Conservation (phyloP, 2,797 vertebrate genomes). For the Labeo calbasu region DNA sequence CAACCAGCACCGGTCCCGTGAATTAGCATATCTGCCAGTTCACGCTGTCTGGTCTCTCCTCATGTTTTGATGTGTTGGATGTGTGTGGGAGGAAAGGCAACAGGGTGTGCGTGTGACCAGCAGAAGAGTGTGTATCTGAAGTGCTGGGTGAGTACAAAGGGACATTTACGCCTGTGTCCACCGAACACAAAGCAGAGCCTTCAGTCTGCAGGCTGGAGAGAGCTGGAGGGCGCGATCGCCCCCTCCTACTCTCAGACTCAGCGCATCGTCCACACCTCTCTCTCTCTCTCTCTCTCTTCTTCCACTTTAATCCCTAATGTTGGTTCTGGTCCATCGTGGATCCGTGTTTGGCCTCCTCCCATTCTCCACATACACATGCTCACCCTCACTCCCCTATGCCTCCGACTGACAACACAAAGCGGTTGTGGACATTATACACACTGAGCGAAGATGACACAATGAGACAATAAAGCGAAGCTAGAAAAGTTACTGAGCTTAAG, state of each 20-base stretch:
- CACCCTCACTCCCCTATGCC: not conserved
- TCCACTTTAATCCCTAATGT: slow-evolving; percentile 51
- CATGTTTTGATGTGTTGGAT: slow-evolving; percentile 35
- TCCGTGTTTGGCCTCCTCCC: slow-evolving; percentile 17
- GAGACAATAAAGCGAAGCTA: not conserved
- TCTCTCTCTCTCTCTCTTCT: slow-evolving; percentile 22
- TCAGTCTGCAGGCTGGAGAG: slow-evolving; percentile 54
- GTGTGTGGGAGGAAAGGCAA: slow-evolving; percentile 18
- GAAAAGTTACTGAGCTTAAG: not conserved
- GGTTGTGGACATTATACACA: slow-evolving; percentile 9
- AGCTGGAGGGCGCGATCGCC: slow-evolving; percentile 48
- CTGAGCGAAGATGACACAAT: not conserved
- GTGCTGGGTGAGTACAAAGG: slow-evolving; percentile 31
- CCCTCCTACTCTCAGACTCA: slow-evolving; percentile 28
- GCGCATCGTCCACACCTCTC: slow-evolving; percentile 15
- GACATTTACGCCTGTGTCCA: slow-evolving; percentile 50
- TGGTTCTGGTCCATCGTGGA: slow-evolving; percentile 55
- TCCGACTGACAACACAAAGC: not conserved
- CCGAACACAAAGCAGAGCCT: slow-evolving; percentile 58
- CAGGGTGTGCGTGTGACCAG: slow-evolving; percentile 22
- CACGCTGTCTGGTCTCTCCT: slow-evolving; percentile 22
- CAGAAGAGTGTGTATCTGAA: slow-evolving; percentile 12
- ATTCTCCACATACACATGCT: not conserved
- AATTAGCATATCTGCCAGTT: slow-evolving; percentile 20
- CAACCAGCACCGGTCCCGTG: not conserved